Percentiles rank a stretch among this genome's conserved stretches.
phyloP scores from a whole-genome alignment of 2,797 vertebrate species.

The Coccyzus lansbergi region DNA sequence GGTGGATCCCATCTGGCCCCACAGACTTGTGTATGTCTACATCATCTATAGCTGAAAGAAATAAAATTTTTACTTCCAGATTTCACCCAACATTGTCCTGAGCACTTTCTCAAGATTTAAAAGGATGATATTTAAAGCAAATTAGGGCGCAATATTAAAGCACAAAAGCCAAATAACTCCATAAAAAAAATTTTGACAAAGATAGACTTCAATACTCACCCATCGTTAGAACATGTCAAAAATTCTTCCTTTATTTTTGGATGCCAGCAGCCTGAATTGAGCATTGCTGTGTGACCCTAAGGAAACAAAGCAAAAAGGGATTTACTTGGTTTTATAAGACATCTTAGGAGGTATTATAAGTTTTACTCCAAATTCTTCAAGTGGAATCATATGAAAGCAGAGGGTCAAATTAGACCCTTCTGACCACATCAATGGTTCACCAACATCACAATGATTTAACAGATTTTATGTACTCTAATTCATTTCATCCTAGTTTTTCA shows the following conservation, averaged over 20 bases:
- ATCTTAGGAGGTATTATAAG: background rate
- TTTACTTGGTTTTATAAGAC: background rate
- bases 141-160: background rate
- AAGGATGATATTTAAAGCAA: background rate
- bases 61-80: background rate
- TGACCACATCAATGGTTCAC: background rate
- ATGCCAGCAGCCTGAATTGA: conserved; percentile 96
- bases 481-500: background rate
- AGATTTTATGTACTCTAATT: background rate
- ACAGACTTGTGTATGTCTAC: no score
- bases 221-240: conserved; percentile 97
- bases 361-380: background rate
- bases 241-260: conserved; percentile 98
- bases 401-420: background rate
- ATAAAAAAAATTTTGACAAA: background rate
- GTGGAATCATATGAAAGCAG: background rate
- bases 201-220: conserved; percentile 80
- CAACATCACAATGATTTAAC: background rate
- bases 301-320: background rate
- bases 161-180: background rate
- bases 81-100: background rate
- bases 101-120: background rate
- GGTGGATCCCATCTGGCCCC: no score
- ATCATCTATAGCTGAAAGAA: background rate
- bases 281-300: conserved; percentile 98